Evolutionary conservation across 2,797 vertebrate genomes (phyloP), one percentile per base, ranked within the genome.

Genomic region (Pteronotus mesoamericanus): DNA sequence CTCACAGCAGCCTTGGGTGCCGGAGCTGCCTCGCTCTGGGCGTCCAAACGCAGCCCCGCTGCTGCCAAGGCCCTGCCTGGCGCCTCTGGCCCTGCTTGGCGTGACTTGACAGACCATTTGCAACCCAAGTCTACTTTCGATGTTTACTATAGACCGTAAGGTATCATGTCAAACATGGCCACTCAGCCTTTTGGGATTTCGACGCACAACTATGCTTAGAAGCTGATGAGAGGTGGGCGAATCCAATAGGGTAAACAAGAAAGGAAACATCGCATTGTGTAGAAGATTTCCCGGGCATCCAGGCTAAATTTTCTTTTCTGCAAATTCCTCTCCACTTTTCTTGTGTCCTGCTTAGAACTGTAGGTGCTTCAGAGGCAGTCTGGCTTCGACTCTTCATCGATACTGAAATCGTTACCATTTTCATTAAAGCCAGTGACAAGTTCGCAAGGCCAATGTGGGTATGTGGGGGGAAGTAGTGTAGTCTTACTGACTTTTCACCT

Each of bases 21-120:
- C 9, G 11, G n/a, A 2, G 42, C 34, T 24, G 21, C 19, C 85
- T 80, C 74, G 34, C 59, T 26, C 32, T 26, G 22, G 53, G 83
- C 18, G 12, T 34, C 64, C 51, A 74, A 34, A 39, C 66, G 59
- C 89, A 87, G 22, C n/a, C 39, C 24, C 2, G 12, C 32, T 42
- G n/a, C 46, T 51, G 46, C 10, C 46, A 55, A 9, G 82, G 83
- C 89, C 78, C 39, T 80, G 66, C n/a, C 46, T 9, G 24, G 69
- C 24, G 9, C 9, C 55, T 91, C 53, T 44, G 44, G 16, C 24
- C 94, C 46, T 77, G 51, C 24, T 61, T 86, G n/a, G 57, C 46
- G 89, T 88, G 82, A 83, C 61, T 72, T 89, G 72, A 96, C 72
- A 95, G 64, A 66, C 5, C 80, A 6, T 74, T 89, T 71, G 19